Percentiles rank a stretch among this genome's conserved stretches.
Conservation (phyloP, 2,113 vertebrate species). For the Acrocephalus arundinaceus region DNA sequence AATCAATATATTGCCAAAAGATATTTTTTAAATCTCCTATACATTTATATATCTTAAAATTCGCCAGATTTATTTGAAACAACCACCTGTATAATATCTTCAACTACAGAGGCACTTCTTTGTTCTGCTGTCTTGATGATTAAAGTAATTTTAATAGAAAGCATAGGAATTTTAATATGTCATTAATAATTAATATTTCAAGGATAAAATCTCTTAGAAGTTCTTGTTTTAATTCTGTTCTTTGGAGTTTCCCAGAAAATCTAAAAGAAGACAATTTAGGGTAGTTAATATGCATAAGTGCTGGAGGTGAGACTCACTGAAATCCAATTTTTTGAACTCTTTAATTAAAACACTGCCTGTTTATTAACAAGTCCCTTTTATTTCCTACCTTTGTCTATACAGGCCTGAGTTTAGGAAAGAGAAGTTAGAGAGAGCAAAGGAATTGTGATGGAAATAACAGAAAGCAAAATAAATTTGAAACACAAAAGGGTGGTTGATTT, state of each 20-base stretch:
- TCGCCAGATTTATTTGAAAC: neutral
- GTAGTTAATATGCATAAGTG: neutral
- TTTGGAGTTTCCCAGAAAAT: neutral
- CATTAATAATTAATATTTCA: slow-evolving; percentile 19
- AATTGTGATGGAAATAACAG: neutral
- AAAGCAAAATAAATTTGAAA: neutral
- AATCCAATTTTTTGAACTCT: neutral
- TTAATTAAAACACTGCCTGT: neutral
- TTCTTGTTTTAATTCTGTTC: neutral
- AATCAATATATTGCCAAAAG: neutral
- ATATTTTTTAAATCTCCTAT: neutral
- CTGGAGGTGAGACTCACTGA: neutral
- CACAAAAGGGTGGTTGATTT: neutral
- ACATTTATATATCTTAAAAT: neutral
- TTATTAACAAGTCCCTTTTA: neutral
- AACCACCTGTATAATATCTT: neutral
- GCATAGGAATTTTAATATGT: neutral
- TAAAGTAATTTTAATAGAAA: neutral
- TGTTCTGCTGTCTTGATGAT: neutral
- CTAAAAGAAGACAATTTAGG: neutral
- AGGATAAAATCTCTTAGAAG: neutral
- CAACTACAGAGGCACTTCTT: neutral
- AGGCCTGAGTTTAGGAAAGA: neutral
- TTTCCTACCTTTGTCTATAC: neutral
- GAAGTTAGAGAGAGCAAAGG: neutral